Conservation (phyloP, 2,797 vertebrate genomes). For the Nothura maculosa region DNA sequence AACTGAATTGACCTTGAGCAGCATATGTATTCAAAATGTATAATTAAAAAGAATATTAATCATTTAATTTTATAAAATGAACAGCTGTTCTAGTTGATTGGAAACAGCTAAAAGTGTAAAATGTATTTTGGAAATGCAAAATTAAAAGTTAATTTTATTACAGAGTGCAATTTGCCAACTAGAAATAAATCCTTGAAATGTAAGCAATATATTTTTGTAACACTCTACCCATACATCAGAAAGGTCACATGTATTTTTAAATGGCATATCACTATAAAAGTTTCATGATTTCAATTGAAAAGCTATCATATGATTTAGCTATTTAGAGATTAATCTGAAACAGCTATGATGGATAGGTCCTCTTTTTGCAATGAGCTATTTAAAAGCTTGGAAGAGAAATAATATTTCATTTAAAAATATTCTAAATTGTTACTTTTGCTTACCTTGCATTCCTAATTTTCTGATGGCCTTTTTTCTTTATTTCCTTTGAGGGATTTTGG, state of each 20-base stretch:
- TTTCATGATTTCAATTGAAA: slow-evolving; percentile 64
- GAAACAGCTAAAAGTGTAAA: slow-evolving; percentile 71
- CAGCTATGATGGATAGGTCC: background rate
- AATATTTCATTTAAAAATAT: background rate
- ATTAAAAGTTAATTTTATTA: slow-evolving; percentile 69
- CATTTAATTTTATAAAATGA: slow-evolving; percentile 66
- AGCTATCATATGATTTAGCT: slow-evolving; percentile 49
- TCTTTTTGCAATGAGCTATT: slow-evolving; percentile 11
- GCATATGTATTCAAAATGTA: slow-evolving; percentile 44
- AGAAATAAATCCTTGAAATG: slow-evolving; percentile 64
- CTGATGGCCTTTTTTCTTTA: background rate
- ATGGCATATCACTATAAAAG: slow-evolving; percentile 60
- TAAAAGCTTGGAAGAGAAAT: background rate
- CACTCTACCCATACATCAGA: slow-evolving; percentile 28
- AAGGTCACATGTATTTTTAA: slow-evolving; percentile 67
- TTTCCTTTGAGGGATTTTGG: background rate
- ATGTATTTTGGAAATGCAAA: slow-evolving; percentile 57
- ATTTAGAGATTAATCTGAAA: slow-evolving; percentile 42
- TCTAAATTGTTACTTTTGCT: background rate
- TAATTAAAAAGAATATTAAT: slow-evolving; percentile 63
- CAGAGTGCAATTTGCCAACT: slow-evolving; percentile 53
- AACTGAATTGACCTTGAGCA: slow-evolving; percentile 64
- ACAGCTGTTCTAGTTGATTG: slow-evolving; percentile 67
- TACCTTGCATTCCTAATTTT: background rate
- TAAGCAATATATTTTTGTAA: slow-evolving; percentile 66